Percentiles rank a stretch among this genome's conserved stretches.
phyloP scores from a whole-genome alignment of 2,888 invertebrate genomes.

The Thymelicus acteon region DNA sequence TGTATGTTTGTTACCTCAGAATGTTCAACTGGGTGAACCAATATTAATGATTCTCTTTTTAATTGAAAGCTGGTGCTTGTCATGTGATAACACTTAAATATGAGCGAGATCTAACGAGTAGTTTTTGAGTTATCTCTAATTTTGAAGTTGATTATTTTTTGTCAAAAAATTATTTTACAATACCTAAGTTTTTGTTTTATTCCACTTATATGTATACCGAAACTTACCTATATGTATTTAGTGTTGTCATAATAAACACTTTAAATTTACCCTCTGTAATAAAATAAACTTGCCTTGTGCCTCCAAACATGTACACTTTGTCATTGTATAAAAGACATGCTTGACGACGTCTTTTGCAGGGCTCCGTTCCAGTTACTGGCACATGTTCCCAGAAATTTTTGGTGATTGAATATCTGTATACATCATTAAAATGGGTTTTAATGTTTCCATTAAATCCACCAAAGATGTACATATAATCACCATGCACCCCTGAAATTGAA shows the following conservation, averaged over 20 bases:
- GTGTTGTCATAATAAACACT: neutral
- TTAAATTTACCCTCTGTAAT: neutral
- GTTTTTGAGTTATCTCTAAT: too few relatives aligned
- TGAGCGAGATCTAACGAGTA: too few relatives aligned
- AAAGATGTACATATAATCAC: constrained; percentile 92
- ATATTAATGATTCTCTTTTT: too few relatives aligned
- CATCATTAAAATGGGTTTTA: constrained; percentile 92
- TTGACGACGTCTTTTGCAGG: constrained; percentile 89
- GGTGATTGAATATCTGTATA: constrained; percentile 89
- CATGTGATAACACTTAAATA: too few relatives aligned
- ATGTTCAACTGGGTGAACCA: too few relatives aligned
- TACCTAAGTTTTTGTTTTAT: too few relatives aligned
- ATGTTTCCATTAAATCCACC: constrained; percentile 94
- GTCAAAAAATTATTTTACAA: too few relatives aligned
- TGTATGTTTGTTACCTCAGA: too few relatives aligned
- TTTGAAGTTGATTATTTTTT: too few relatives aligned
- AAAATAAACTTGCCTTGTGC: constrained; percentile 88
- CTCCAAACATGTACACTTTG: constrained; percentile 94
- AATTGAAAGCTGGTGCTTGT: too few relatives aligned
- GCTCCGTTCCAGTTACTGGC: constrained; percentile 84
- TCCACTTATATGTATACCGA: too few relatives aligned
- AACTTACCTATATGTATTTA: too few relatives aligned
- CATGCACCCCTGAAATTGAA: constrained; percentile 88
- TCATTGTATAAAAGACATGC: constrained; percentile 91
- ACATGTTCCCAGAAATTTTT: constrained; percentile 86